Conservation (phyloP, 2,888 invertebrate species). For the Drosophila mettleri region DNA sequence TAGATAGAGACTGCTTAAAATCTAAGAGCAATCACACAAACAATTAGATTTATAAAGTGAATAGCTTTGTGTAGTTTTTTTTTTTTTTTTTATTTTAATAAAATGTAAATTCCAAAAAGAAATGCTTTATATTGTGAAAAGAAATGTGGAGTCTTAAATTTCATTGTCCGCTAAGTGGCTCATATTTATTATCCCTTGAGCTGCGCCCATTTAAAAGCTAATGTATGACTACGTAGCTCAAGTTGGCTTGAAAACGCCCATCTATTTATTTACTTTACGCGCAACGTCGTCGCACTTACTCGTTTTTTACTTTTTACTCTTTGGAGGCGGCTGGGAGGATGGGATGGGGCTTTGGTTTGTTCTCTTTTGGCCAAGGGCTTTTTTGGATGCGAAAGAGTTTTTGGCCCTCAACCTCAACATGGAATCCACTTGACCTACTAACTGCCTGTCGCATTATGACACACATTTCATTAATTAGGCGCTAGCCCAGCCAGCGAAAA, state of each 20-base stretch:
- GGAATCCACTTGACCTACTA: constrained; percentile 76
- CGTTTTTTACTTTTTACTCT: constrained; percentile 20
- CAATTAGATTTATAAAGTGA: constrained; percentile 17
- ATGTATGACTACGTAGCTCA: constrained; percentile 28
- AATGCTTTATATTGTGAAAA: neutral
- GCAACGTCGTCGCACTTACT: constrained; percentile 37
- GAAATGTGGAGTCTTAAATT: neutral
- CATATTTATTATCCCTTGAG: constrained; percentile 29
- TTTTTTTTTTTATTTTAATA: neutral
- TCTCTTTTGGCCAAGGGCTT: constrained; percentile 56
- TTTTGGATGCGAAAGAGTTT: constrained; percentile 52
- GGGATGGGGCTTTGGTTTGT: constrained; percentile 17
- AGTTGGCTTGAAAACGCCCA: constrained; percentile 63
- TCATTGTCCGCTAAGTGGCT: neutral
- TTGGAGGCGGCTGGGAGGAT: neutral
- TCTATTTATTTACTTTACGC: constrained; percentile 66
- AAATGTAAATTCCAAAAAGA: neutral
- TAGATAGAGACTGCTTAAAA: constrained; percentile 36
- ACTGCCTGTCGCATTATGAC: constrained; percentile 77
- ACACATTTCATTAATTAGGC: constrained; percentile 78
- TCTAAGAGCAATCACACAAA: constrained; percentile 10
- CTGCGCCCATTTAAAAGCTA: constrained; percentile 49
- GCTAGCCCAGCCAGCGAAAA: constrained; percentile 34
- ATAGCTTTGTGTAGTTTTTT: constrained; percentile 6
- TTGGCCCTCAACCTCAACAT: constrained; percentile 71